Base-by-base conservation (phyloP, 2,888 invertebrate species). In the Lissonota sp. region DNA sequence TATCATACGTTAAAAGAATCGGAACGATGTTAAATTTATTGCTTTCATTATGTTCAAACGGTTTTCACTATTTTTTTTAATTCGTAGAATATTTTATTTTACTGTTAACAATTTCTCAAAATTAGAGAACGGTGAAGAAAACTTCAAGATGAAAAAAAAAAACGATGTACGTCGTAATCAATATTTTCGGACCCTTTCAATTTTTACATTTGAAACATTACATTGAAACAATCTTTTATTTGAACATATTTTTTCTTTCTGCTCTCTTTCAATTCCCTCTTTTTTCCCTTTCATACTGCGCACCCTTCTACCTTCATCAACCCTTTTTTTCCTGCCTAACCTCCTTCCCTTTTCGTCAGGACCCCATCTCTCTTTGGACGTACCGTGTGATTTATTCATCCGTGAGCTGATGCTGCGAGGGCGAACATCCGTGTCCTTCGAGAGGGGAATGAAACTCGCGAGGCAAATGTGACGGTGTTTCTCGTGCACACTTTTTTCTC, bases 321-420 rank as follows among this genome's bases (percentile, higher is more conserved):
- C 51, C 74, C 42, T 53, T 64, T 58, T 58, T 40, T 46, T 10
- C 42, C 42, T 57, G 40, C 10, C 57, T 37, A 64, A 10, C 67
- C n/a, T 58, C 67, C n/a, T 58, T 37, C 66, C 72, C 64, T 63
- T 67, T 26, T 46, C 66, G 40, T 60, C 49, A 10, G 60, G 37
- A 55, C 63, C 44, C 44, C 60, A 3, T 14, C 71, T 72, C 66
- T 37, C 78, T 72, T 72, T 72, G 60, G 53, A 42, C 51, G 53
- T 44, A 40, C 55, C 49, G 57, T 40, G 58, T 40, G 66, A 60
- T 72, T 78, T 72, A 72, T 78, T 78, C 78, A 78, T 66, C 78
- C 66, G 71, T 66, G 58, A 14, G 39, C 42, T 49, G 63, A 16
- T 57, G 49, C 53, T 40, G 70, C 70, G 77, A 70, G 77, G 57